Base-by-base conservation (phyloP, 2,888 invertebrate genomes). In the Blastobasis lacticolella region DNA sequence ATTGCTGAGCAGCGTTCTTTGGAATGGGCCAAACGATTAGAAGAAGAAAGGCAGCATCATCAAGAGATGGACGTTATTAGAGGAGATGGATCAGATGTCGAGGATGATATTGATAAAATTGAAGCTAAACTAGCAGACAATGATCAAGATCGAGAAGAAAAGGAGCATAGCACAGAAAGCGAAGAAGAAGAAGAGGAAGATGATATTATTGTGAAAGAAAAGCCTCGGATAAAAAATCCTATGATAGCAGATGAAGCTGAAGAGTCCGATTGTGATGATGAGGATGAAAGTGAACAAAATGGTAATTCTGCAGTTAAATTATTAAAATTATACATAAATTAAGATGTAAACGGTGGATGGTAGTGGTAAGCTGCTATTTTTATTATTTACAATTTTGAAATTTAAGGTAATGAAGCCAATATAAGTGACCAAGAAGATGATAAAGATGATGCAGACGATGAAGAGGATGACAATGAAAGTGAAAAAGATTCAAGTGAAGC, bases 1-100 rank as follows among this genome's bases (percentile, higher is more conserved):
- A 96, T 97, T 67, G 91, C 91, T 4, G 89, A 90, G 57, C 92
- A 92, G 64, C 86, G 95, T 49, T 90, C 92, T 43, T 88, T 93
- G 54, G 92, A 94, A 61, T 91, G 95, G 91, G 88, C 90, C 51
- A 90, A 92, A 62, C 90, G 91, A 49, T 79, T 90, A 38, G 90
- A 92, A 61, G 76, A 79, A 45, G 86, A 82, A 50, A 82, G 78
- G 53, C 73, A 77, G 56, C 74, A 82, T 8, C 88, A 90, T 51
- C 72, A 78, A 49, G 78, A 88, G 61, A 71, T 86, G 47, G 74
- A 81, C 37, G 63, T 67, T 41, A 51, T 81, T 49, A 63, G 69
- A 56, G 75, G 71, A 8, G 82, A 89, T 45, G 66, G 62, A 9
- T 77, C 74, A 6, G 81, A 82, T 50, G 78, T 83, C 51, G 80